Evolutionary conservation across 1,140 invertebrate species (phyloP).

Genomic region (Phocides pigmalion): DNA sequence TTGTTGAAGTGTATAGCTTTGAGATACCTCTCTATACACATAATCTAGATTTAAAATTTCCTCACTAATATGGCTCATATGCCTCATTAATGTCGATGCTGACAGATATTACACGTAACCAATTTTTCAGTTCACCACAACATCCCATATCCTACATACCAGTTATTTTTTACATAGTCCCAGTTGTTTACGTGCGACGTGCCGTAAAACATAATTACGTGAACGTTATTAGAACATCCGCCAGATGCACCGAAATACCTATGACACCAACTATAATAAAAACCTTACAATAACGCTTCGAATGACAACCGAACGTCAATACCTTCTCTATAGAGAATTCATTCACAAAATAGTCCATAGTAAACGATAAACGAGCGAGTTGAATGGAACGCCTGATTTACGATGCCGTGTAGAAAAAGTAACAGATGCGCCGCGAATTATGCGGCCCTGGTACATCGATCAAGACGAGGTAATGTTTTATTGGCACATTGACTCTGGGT

Average conservation of each 20-base stretch:
- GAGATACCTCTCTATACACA: too few species aligned
- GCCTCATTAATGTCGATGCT: too few species aligned
- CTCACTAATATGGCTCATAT: too few species aligned
- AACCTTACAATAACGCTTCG: neutral
- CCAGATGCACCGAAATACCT: conserved; percentile 22
- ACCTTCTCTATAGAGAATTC: conserved; percentile 18
- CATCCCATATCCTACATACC: conserved; percentile 1
- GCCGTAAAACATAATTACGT: conserved; percentile 13
- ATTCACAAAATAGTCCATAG: conserved; percentile 36
- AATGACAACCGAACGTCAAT: neutral
- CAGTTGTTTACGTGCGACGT: conserved; percentile 14
- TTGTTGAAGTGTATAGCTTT: too few species aligned
- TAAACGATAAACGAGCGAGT: conserved; percentile 9
- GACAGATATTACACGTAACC: neutral
- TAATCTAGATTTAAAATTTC: too few species aligned
- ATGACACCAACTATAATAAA: conserved; percentile 17
- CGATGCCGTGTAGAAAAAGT: conserved; percentile 39
- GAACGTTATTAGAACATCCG: conserved; percentile 20
- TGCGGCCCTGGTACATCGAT: conserved; percentile 21
- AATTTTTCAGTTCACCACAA: neutral
- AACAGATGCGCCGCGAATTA: conserved; percentile 24
- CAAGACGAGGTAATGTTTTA: conserved; percentile 8
- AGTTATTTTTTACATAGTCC: conserved; percentile 3
- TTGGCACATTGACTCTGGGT: conserved; percentile 21
- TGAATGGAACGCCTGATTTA: conserved; percentile 44